Conservation (phyloP, 2,113 vertebrate genomes). For the Echinops telfairi region DNA sequence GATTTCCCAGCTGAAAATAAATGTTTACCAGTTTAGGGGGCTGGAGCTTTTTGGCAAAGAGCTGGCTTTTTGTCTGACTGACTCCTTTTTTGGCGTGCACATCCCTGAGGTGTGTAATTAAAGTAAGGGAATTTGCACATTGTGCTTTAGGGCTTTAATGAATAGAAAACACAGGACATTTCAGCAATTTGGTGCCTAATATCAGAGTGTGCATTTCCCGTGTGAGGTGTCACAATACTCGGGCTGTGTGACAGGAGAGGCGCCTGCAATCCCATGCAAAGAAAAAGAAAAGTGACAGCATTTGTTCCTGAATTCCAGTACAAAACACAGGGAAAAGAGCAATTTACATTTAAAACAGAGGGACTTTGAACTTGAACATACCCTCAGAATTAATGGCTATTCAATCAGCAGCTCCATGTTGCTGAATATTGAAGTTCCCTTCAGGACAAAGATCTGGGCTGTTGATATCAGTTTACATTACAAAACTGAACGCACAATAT, state of each 20-base stretch:
- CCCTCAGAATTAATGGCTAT: conserved; percentile 83
- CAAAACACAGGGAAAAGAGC: conserved; percentile 85
- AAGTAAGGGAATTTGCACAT: conserved; percentile 89
- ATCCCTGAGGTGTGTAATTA: conserved; percentile 91
- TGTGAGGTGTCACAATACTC: conserved; percentile 85
- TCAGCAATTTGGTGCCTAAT: conserved; percentile 86
- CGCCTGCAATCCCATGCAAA: conserved; percentile 77
- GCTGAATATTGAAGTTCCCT: conserved; percentile 83
- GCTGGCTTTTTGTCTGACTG: conserved; percentile 87
- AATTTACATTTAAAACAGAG: conserved; percentile 86
- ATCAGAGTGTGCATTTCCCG: conserved; percentile 85
- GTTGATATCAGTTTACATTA: conserved; percentile 70
- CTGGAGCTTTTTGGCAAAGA: conserved; percentile 86
- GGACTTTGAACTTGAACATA: conserved; percentile 82
- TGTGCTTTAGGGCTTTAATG: conserved; percentile 88
- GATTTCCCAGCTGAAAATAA: conserved; percentile 91
- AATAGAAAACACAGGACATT: conserved; percentile 88
- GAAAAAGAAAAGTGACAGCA: conserved; percentile 73
- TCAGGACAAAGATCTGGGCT: conserved; percentile 76
- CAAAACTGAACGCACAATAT: conserved; percentile 57
- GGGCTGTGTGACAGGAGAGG: conserved; percentile 81
- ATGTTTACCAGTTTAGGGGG: conserved; percentile 87
- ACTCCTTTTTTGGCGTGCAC: conserved; percentile 85
- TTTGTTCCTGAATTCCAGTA: conserved; percentile 86
- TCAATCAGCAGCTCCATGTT: conserved; percentile 83